Evolutionary conservation across 2,113 vertebrate species (phyloP), one percentile per base, ranked within the genome.

Genomic region (Myotis brandtii): DNA sequence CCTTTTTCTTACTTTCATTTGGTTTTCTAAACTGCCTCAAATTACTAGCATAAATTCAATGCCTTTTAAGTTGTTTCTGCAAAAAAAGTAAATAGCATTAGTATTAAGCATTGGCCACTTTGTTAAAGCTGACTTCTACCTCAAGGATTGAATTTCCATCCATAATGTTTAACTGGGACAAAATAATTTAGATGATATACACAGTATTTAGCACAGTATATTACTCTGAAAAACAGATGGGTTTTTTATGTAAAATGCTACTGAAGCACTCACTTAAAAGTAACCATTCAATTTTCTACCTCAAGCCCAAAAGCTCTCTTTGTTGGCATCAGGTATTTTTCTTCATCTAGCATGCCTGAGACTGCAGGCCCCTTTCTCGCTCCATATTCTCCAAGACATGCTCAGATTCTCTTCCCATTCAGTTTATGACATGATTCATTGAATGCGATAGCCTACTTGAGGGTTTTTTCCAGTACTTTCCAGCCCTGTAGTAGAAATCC

Each of bases 361-460:
- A 37, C 52, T 59, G 50, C 54, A 25, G 27, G 50, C 6, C n/a
- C 37, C 84, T 52, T 96, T 96, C 66, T 77, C 77, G 83, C 90
- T 97, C 79, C 93, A 72, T 79, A 95, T 88, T 95, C 94, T 86
- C n/a, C 37, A 83, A 95, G 93, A 82, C 84, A 70, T 72, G 95
- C 72, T 97, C 73, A 95, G 46, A 82, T 54, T 95, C 81, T 89
- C 82, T 95, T 92, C 46, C 83, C 79, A 89, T 96, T 96, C 96
- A 92, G 95, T 98, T 48, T 96, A 96, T 94, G 97, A 98, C 98
- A 98, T 98, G 98, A 98, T 98, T 99, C 98, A 98, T 98, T 98
- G 97, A 98, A 94, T 97, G 95, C 97, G 98, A 98, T 95, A 98
- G 98, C 97, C 98, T 98, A 98, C 98, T 98, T 98, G 98, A 98